Conservation (phyloP, 2,888 invertebrate species). For the Zonitis immaculata region DNA sequence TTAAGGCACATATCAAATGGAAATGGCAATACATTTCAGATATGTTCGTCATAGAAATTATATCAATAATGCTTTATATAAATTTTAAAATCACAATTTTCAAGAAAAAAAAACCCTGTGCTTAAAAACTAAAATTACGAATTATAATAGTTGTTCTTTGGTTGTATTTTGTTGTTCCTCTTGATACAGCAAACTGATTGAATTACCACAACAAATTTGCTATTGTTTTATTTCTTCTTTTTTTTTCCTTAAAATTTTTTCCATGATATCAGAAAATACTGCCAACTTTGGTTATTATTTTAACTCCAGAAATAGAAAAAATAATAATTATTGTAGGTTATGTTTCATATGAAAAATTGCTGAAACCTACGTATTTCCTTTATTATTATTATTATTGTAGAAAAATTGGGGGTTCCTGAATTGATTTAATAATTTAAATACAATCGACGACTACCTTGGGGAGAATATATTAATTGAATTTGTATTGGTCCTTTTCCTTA, state of each 20-base stretch:
- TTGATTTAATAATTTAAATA: no score
- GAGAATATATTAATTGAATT: conserved; percentile 74
- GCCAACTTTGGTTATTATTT: background rate
- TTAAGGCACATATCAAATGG: background rate
- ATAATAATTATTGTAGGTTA: no score
- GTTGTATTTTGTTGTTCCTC: background rate
- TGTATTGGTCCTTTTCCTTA: conserved; percentile 66
- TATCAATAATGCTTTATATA: no score
- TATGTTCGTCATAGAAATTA: background rate
- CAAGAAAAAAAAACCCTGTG: no score
- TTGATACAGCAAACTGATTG: no score
- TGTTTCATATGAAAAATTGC: no score
- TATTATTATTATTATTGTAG: no score
- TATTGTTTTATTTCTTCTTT: background rate
- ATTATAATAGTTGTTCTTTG: background rate
- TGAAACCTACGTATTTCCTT: no score
- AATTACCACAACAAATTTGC: no score
- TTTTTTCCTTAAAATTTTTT: background rate
- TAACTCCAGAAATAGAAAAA: background rate
- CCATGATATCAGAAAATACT: background rate
- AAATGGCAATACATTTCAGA: background rate
- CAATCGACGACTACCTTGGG: conserved; percentile 56
- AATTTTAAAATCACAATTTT: no score
- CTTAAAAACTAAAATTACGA: no score
- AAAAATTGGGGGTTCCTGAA: no score